Conservation (phyloP, 2,888 invertebrate species). For the Gerris lacustris region DNA sequence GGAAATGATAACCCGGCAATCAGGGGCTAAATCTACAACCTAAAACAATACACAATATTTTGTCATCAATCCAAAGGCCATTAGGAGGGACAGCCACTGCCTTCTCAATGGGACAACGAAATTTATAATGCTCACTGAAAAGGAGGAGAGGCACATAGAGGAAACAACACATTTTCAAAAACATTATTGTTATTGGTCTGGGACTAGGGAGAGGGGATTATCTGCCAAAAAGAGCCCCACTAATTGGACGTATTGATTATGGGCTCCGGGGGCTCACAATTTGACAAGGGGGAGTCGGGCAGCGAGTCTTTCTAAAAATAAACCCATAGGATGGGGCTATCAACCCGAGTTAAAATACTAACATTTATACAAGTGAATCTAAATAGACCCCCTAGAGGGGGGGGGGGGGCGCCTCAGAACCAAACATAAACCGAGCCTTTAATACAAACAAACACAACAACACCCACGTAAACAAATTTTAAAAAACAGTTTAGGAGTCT, state of each 20-base stretch:
- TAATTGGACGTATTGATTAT: slow-evolving; percentile 3
- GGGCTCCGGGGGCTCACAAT: background rate
- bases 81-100: too few species aligned
- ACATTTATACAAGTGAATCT: background rate
- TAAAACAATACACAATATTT: too few species aligned
- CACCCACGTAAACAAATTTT: background rate
- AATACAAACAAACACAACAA: background rate
- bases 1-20: too few species aligned
- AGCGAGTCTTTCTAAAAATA: background rate
- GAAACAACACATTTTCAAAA: background rate
- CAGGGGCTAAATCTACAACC: too few species aligned
- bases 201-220: background rate
- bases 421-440: background rate
- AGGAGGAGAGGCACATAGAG: too few species aligned
- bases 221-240: background rate
- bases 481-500: too few species aligned
- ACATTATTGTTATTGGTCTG: background rate
- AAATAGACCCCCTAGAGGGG: background rate
- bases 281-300: background rate
- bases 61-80: too few species aligned
- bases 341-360: background rate
- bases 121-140: too few species aligned
- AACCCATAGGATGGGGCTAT: background rate
- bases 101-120: too few species aligned
- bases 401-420: background rate